Percentiles rank a stretch among this genome's conserved stretches.
phyloP scores from a whole-genome alignment of 2,797 vertebrate genomes.

The Uromys caudimaculatus region DNA sequence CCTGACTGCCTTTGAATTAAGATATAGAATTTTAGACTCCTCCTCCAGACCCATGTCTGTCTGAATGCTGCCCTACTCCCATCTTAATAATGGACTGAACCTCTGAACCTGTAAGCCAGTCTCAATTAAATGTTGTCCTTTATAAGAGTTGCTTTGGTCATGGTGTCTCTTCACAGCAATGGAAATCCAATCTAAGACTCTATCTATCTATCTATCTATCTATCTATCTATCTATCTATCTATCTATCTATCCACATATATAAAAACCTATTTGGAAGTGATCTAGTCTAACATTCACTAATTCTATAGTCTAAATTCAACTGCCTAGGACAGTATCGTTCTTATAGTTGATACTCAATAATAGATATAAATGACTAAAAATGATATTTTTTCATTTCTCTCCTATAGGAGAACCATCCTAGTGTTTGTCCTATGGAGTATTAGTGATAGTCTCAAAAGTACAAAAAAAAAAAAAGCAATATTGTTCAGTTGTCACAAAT shows the following conservation, averaged over 20 bases:
- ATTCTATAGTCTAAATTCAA: background rate
- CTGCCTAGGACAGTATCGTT: background rate
- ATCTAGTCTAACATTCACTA: background rate
- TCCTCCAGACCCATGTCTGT: background rate
- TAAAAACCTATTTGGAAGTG: background rate
- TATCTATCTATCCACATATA: too few species aligned
- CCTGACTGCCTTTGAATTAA: background rate
- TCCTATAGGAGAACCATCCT: background rate
- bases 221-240: too few species aligned
- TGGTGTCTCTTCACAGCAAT: background rate
- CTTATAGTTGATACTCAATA: slow-evolving; percentile 19
- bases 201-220: too few species aligned
- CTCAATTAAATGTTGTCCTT: background rate
- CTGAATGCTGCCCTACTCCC: too few species aligned
- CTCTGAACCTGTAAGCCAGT: too few species aligned
- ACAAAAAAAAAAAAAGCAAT: slow-evolving; percentile 34
- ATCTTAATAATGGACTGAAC: too few species aligned
- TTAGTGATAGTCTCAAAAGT: slow-evolving; percentile 27
- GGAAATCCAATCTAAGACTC: background rate
- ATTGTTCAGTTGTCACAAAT: slow-evolving; percentile 12
- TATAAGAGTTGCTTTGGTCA: background rate
- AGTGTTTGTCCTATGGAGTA: background rate
- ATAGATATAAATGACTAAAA: background rate
- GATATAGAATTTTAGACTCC: background rate
- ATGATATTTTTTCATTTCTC: background rate